Evolutionary conservation across 2,113 vertebrate species (phyloP).

Genomic region (Apteryx owenii): DNA sequence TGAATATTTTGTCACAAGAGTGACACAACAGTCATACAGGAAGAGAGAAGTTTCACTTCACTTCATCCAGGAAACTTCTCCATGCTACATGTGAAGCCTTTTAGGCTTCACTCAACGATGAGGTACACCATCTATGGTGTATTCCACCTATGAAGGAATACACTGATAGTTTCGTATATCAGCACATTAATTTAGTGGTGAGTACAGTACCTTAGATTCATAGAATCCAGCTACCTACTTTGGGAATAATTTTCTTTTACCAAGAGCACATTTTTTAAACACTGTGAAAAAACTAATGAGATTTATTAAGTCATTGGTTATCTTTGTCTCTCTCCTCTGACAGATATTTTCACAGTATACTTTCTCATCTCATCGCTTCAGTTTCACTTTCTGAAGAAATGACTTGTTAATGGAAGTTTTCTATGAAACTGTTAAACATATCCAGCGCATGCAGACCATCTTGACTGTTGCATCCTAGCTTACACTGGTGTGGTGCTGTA

Average conservation of each 20-base stretch:
- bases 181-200: background rate
- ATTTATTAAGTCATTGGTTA: background rate
- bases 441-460: background rate
- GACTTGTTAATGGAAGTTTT: background rate
- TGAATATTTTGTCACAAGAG: background rate
- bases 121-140: background rate
- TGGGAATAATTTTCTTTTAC: background rate
- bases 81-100: background rate
- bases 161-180: background rate
- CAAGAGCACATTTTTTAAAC: background rate
- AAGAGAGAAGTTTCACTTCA: background rate
- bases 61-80: background rate
- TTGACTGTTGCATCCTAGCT: background rate
- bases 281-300: background rate
- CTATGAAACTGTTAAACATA: background rate
- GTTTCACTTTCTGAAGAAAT: background rate
- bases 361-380: background rate
- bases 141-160: background rate
- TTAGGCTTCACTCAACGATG: background rate
- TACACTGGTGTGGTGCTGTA: background rate
- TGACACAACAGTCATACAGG: background rate
- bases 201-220: background rate
- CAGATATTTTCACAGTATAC: background rate
- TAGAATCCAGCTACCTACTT: background rate
- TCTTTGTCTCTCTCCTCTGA: background rate